Evolutionary conservation across 2,888 invertebrate genomes (phyloP).

Genomic region (Balanococcus diminutus): DNA sequence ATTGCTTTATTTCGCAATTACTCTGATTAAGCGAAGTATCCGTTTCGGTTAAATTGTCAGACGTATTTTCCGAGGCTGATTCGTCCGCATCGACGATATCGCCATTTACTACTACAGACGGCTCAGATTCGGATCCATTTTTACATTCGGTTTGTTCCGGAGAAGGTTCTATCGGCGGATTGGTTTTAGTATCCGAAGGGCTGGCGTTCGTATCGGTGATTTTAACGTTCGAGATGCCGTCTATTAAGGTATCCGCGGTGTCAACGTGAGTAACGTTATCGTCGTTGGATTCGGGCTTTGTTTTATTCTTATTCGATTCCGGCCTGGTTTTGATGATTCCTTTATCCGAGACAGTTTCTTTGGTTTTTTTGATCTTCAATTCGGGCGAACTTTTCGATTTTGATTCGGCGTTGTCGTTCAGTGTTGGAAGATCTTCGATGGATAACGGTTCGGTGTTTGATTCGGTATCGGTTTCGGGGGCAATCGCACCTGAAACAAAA

Average conservation of each 20-base stretch:
- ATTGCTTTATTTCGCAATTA: constrained; percentile 26
- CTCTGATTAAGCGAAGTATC: not conserved
- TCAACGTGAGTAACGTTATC: not conserved
- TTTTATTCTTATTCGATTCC: constrained; percentile 26
- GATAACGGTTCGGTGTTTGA: not conserved
- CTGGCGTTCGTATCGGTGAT: not conserved
- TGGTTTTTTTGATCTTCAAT: constrained; percentile 13
- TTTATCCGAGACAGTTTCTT: not conserved
- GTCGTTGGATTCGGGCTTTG: not conserved
- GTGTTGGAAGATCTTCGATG: not conserved
- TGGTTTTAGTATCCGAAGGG: not conserved
- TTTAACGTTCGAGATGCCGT: not conserved
- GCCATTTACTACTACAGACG: not conserved
- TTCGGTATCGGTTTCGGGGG: not conserved
- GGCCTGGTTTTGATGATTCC: constrained; percentile 7
- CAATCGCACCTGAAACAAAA: not conserved
- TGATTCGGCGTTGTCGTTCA: not conserved
- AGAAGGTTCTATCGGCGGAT: not conserved
- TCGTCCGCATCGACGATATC: not conserved
- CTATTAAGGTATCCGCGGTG: not conserved
- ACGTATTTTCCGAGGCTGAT: not conserved
- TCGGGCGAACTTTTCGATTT: not conserved
- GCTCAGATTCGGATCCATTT: not conserved
- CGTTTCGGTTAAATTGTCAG: not conserved
- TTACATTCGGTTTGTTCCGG: not conserved